Conservation (phyloP, 2,113 vertebrate genomes). For the Sorex araneus region DNA sequence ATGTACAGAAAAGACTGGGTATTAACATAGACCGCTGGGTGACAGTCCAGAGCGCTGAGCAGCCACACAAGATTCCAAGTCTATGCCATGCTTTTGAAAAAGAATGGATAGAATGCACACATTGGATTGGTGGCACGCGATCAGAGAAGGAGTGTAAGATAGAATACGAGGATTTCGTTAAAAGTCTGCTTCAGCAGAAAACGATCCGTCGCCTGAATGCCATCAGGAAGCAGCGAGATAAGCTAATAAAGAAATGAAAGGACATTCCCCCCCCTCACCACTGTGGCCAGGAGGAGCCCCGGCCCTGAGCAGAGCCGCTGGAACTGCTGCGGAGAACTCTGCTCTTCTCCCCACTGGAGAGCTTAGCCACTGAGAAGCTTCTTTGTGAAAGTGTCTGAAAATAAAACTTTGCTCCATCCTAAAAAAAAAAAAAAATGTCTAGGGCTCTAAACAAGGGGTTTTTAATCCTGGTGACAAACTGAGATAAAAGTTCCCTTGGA, state of each 20-base stretch:
- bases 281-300: slow-evolving; percentile 82
- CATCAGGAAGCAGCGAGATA: slow-evolving; percentile 91
- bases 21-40: too few relatives aligned
- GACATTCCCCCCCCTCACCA: slow-evolving; percentile 91
- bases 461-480: not conserved
- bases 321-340: not conserved
- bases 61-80: too few relatives aligned
- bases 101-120: slow-evolving; percentile 95
- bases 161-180: slow-evolving; percentile 95
- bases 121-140: slow-evolving; percentile 93
- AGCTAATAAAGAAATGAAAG: slow-evolving; percentile 93
- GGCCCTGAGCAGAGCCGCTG: slow-evolving; percentile 81
- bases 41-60: too few relatives aligned
- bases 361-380: not conserved
- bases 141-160: slow-evolving; percentile 93
- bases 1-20: too few relatives aligned
- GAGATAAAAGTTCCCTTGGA: not conserved
- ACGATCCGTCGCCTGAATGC: slow-evolving; percentile 86
- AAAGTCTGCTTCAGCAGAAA: slow-evolving; percentile 93
- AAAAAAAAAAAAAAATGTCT: slow-evolving; percentile 87
- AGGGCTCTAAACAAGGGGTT: not conserved
- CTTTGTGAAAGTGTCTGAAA: slow-evolving; percentile 63
- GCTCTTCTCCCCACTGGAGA: slow-evolving; percentile 43
- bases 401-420: slow-evolving; percentile 64
- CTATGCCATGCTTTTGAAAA: slow-evolving; percentile 96